Percentiles rank a stretch among this genome's conserved stretches.
Evolutionary conservation across 2,797 vertebrate species (phyloP).

Genomic region (Nothura maculosa): DNA sequence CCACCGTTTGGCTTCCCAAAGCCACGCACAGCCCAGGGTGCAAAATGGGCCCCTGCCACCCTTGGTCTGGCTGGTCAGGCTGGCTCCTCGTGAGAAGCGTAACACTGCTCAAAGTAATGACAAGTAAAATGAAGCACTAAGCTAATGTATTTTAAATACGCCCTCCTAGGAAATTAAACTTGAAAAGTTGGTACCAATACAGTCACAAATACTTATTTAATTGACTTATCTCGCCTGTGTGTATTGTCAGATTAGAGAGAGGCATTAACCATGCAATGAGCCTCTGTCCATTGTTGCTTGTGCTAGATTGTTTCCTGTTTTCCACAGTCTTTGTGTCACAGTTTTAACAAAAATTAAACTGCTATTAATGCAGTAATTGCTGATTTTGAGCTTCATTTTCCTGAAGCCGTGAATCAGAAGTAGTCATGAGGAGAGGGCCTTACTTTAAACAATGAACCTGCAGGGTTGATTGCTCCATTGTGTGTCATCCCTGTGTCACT

Average conservation of each 20-base stretch:
- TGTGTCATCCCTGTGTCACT: neutral
- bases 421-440: slow-evolving; percentile 2
- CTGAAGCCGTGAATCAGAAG: slow-evolving; percentile 24
- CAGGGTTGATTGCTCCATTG: slow-evolving; percentile 15
- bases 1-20: neutral
- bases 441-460: slow-evolving; percentile 37
- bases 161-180: neutral
- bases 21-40: fast-evolving
- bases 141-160: neutral
- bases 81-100: neutral
- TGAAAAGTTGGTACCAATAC: neutral
- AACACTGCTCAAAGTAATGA: neutral
- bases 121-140: neutral
- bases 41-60: neutral
- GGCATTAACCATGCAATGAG: neutral
- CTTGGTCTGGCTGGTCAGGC: neutral
- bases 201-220: neutral
- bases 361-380: neutral
- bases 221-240: neutral
- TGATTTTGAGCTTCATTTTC: slow-evolving; percentile 50
- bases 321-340: neutral
- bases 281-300: neutral
- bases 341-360: neutral
- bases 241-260: neutral
- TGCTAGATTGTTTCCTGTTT: neutral